Evolutionary conservation across 64 coral and sea anemone genomes (phyloP), one percentile per base, ranked within the genome.

Genomic region (Montipora cactus): DNA sequence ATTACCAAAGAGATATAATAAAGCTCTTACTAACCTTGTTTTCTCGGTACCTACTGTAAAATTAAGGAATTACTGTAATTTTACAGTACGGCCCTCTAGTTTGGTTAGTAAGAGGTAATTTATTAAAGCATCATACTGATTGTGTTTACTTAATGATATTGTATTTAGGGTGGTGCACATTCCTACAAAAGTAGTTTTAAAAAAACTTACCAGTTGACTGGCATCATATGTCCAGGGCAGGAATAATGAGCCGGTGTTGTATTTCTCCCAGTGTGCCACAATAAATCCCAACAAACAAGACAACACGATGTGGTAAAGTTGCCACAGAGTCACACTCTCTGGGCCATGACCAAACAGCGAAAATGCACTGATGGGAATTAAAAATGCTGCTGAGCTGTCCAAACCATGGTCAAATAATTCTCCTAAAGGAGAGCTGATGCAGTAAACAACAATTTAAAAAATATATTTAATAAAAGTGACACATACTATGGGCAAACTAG

Each of bases 341-440:
- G 62, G 51, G 4, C 95, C 97, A 74, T 94, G 87, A 78, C 97
- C 97, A 92, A 96, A 99, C 76, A 99, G 75, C 2, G 94, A 94
- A 74, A 96, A 94, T 53, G 96, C 67, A 61, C 69, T 85, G 15
- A 99, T 74, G 11, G 75, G 87, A 47, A 99, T 99, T 16, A 99
- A 84, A 90, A 95, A 99, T n/a, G 87, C 92, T 81, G 97, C 95
- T 46, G 92, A 93, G 50, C 97, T 99, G 74, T 99, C 97, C 20
- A 99, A 74, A 44, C 97, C 97, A 92, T 99, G 97, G 90, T 99
- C 97, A 81, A 99, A 99, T 28, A 99, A 87, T 79, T 99, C 97
- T 74, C 97, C 97, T 18, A 99, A 78, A n/a, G 97, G 97, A 88
- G 97, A 92, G 59, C 97, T 99, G 89, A 75, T 22, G 74, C 55